These are phyloP conservation scores for Cebidichthys violaceus DNA, from an alignment of 2,113 vertebrate species.

Conservation along the genomic window DNA sequence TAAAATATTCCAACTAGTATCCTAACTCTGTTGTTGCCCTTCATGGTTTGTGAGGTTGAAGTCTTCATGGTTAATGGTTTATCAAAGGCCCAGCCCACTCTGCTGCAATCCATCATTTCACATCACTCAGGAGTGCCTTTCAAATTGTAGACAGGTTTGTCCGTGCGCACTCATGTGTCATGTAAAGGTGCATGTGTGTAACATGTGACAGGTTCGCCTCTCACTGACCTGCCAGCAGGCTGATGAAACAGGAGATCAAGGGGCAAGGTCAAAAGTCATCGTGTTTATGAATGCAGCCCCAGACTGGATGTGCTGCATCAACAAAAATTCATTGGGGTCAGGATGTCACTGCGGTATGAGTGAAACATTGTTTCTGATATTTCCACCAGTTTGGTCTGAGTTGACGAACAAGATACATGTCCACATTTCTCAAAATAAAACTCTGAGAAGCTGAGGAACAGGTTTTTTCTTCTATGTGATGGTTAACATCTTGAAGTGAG, in stretches of 20 bases:
- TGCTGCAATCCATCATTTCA: neutral
- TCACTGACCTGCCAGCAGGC: neutral
- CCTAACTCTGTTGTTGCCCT: neutral
- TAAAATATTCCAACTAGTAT: neutral
- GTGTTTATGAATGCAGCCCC: slow-evolving; percentile 46
- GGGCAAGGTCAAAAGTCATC: slow-evolving; percentile 39
- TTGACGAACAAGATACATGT: neutral
- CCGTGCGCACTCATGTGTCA: neutral
- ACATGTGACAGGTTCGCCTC: slow-evolving; percentile 12
- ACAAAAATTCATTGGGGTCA: slow-evolving; percentile 42
- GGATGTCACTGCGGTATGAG: slow-evolving; percentile 28
- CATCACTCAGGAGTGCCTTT: neutral
- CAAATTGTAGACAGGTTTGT: neutral
- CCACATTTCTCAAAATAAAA: neutral
- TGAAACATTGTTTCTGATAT: neutral
- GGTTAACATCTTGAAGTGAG: neutral
- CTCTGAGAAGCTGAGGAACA: neutral
- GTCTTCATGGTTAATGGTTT: neutral
- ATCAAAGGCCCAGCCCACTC: neutral
- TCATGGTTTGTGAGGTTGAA: neutral
- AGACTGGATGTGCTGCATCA: slow-evolving; percentile 35
- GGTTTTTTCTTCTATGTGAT: no score
- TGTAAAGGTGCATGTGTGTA: slow-evolving; percentile 3
- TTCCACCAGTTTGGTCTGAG: neutral
- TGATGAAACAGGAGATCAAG: slow-evolving; percentile 37